phyloP scores from a whole-genome alignment of 2,113 vertebrate genomes.

The Centropristis striata region DNA sequence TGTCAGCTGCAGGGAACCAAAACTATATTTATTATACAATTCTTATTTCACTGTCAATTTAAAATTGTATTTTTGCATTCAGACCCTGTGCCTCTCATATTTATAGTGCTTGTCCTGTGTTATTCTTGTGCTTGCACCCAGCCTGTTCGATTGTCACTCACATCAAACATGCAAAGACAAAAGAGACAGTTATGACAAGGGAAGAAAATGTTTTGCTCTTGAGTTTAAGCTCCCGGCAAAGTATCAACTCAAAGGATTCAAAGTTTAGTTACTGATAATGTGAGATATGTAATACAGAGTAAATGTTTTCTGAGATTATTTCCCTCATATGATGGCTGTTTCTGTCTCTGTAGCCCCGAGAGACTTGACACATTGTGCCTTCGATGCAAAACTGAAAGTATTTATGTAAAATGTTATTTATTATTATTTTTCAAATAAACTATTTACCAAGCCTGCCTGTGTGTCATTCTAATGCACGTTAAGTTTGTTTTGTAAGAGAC shows the following conservation, averaged over 20 bases:
- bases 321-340: slow-evolving; percentile 18
- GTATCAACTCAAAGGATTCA: background rate
- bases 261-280: slow-evolving; percentile 1
- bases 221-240: slow-evolving; percentile 6
- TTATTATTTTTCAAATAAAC: slow-evolving; percentile 62
- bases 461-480: background rate
- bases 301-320: slow-evolving; percentile 31
- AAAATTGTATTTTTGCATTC: background rate
- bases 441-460: background rate
- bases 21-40: slow-evolving; percentile 3
- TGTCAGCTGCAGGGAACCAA: slow-evolving; percentile 8
- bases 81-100: background rate
- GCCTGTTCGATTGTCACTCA: background rate
- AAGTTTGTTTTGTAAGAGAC: background rate
- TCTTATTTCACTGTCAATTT: background rate
- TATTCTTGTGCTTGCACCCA: background rate
- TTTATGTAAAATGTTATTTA: slow-evolving; percentile 67
- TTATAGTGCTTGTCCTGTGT: too few relatives aligned
- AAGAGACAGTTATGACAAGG: background rate
- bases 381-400: slow-evolving; percentile 52
- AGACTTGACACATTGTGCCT: slow-evolving; percentile 13
- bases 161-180: background rate
- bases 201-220: background rate
- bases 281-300: background rate
- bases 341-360: background rate